Conservation (phyloP, 2,888 invertebrate species). For the Micropterix aruncella region DNA sequence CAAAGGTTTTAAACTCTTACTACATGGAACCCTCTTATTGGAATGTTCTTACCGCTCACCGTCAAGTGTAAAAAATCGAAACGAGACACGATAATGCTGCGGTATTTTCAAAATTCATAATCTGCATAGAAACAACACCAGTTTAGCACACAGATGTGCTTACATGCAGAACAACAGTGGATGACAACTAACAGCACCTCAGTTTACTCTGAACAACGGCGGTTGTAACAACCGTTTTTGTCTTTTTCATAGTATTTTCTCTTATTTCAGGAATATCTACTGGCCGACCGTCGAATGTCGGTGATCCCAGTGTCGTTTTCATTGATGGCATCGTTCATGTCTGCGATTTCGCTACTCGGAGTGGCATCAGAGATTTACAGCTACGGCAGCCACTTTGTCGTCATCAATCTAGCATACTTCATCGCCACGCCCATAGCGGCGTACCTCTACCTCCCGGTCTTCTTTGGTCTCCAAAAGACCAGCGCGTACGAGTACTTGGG, state of each 20-base stretch:
- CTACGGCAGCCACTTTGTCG: conserved; percentile 65
- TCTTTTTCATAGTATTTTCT: conserved; percentile 6
- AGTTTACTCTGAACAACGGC: too few species aligned
- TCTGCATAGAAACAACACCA: too few species aligned
- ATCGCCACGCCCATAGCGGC: conserved; percentile 66
- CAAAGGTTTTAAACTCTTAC: too few species aligned
- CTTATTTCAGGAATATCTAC: conserved; percentile 57
- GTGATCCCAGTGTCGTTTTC: conserved; percentile 74
- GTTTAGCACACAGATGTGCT: too few species aligned
- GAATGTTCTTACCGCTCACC: too few species aligned
- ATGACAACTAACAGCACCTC: too few species aligned
- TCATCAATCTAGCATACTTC: conserved; percentile 63
- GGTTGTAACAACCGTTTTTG: too few species aligned
- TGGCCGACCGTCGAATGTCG: conserved; percentile 71
- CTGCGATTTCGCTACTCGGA: conserved; percentile 78
- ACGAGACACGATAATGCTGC: too few species aligned
- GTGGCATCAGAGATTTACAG: conserved; percentile 79
- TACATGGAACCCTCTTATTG: too few species aligned
- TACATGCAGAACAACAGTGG: too few species aligned
- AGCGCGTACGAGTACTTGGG: conserved; percentile 91
- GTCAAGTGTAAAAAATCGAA: too few species aligned
- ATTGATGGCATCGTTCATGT: conserved; percentile 89
- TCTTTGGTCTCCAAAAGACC: conserved; percentile 69
- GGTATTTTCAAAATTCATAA: too few species aligned
- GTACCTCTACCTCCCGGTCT: conserved; percentile 70